phyloP scores from a whole-genome alignment of 2,888 invertebrate species.

The Archips xylosteana region DNA sequence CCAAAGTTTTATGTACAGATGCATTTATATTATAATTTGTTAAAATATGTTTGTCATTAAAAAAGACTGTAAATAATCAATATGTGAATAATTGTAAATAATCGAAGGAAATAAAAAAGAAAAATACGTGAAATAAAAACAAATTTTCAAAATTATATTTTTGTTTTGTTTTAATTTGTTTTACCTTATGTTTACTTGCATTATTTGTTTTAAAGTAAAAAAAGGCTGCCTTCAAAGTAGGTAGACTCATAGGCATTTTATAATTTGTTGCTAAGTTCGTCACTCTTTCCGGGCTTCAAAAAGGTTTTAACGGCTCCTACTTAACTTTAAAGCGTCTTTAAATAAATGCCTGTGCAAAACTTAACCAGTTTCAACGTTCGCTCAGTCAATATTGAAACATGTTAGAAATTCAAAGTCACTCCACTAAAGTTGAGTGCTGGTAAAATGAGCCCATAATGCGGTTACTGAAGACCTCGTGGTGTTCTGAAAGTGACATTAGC shows the following conservation, averaged over 20 bases:
- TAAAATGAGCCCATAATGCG: constrained; percentile 47
- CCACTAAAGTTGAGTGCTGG: constrained; percentile 46
- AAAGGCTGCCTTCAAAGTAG: not conserved
- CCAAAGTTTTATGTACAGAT: constrained; percentile 83
- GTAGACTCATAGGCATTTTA: not conserved
- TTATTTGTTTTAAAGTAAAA: not conserved
- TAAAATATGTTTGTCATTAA: constrained; percentile 60
- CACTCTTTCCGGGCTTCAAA: not conserved
- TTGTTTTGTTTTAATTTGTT: constrained; percentile 81
- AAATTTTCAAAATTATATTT: constrained; percentile 77
- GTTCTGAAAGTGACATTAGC: constrained; percentile 5
- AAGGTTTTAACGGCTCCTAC: not conserved
- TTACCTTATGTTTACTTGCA: constrained; percentile 46
- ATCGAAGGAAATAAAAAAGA: constrained; percentile 74
- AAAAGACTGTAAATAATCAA: constrained; percentile 75
- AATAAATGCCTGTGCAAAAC: constrained; percentile 5
- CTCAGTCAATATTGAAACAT: constrained; percentile 64
- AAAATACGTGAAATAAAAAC: constrained; percentile 77
- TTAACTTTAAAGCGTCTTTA: constrained; percentile 7
- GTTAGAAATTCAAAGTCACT: constrained; percentile 66
- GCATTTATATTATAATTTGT: constrained; percentile 73
- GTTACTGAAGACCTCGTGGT: constrained; percentile 19
- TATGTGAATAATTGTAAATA: constrained; percentile 70
- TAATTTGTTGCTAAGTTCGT: not conserved
- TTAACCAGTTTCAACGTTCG: constrained; percentile 31